These are phyloP conservation scores for Cariama cristata DNA, from an alignment of 2,113 vertebrate genomes.

Conservation along the genomic window DNA sequence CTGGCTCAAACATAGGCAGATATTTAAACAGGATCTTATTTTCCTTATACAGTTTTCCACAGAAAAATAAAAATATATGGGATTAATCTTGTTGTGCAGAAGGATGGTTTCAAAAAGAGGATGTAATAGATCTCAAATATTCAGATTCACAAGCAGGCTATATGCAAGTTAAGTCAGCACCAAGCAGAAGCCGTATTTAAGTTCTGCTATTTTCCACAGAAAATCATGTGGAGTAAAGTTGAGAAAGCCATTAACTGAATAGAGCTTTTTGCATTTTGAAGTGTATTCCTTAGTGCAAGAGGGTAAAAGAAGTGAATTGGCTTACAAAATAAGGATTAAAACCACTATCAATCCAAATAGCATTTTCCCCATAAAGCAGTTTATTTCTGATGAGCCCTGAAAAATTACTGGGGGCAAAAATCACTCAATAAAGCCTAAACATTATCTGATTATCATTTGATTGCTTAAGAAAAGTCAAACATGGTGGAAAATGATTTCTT, in stretches of 20 bases:
- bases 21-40: background rate
- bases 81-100: background rate
- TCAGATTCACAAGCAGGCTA: background rate
- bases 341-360: background rate
- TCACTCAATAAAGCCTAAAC: constrained; percentile 10
- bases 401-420: background rate
- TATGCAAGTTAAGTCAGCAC: background rate
- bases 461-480: constrained; percentile 9
- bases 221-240: background rate
- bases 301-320: background rate
- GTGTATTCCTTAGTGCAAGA: background rate
- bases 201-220: background rate
- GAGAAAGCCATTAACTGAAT: background rate
- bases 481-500: background rate
- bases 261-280: background rate
- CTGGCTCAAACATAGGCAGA: background rate
- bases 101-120: background rate
- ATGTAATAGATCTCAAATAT: background rate
- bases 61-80: background rate
- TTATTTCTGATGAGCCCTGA: background rate
- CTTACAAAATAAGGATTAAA: constrained; percentile 11
- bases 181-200: background rate
- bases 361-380: background rate
- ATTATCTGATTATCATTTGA: constrained; percentile 22
- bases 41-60: background rate